Evolutionary conservation across 2,888 invertebrate species (phyloP).

Genomic region (Drosophila anomalata): DNA sequence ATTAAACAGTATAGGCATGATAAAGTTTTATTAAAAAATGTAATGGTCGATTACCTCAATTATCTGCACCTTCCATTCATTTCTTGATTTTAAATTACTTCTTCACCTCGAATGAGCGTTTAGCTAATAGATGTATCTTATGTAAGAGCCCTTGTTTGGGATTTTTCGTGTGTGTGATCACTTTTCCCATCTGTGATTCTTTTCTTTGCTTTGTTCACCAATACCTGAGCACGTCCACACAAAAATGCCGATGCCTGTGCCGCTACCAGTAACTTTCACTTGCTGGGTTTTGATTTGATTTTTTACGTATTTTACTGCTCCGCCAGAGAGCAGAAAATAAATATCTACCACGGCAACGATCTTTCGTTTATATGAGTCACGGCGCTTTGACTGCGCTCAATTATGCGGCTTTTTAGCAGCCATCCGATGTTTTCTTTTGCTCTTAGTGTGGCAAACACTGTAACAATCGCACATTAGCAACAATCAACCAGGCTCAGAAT

Average conservation of each 20-base stretch:
- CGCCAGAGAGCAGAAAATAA: conserved; percentile 28
- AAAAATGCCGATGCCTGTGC: conserved; percentile 25
- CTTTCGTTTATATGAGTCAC: conserved; percentile 64
- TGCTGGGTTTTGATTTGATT: conserved; percentile 72
- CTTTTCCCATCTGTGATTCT: conserved; percentile 73
- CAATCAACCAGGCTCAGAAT: conserved; percentile 21
- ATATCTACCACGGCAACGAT: conserved; percentile 33
- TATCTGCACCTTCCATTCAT: background rate
- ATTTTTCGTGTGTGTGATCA: conserved; percentile 39
- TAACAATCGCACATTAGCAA: conserved; percentile 22
- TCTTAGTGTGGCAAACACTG: conserved; percentile 28
- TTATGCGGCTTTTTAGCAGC: conserved; percentile 35
- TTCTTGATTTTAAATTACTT: background rate
- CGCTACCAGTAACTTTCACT: conserved; percentile 66
- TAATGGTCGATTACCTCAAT: background rate
- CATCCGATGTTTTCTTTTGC: conserved; percentile 56
- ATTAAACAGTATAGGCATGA: background rate
- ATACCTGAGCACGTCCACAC: conserved; percentile 63
- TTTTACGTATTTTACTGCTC: conserved; percentile 51
- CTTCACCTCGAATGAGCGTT: background rate
- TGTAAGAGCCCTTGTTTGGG: conserved; percentile 46
- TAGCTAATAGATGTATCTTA: conserved; percentile 31
- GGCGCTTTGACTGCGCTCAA: conserved; percentile 39
- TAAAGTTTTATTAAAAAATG: background rate
- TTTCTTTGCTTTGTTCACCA: conserved; percentile 71